These are phyloP conservation scores for Picathartes gymnocephalus DNA, from an alignment of 2,113 vertebrate genomes.

Conservation along the genomic window DNA sequence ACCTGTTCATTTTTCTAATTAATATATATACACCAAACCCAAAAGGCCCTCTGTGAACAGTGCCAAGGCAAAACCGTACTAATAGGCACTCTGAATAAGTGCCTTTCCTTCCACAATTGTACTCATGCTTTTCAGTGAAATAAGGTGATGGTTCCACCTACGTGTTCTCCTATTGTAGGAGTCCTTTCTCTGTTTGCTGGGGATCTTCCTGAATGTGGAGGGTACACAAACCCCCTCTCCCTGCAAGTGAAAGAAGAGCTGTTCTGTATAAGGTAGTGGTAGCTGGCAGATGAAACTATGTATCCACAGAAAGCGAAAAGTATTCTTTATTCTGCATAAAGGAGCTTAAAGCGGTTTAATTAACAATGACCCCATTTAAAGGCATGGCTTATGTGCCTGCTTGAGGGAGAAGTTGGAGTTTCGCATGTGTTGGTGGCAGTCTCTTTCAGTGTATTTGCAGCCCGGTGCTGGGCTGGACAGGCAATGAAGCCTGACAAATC, in stretches of 20 bases:
- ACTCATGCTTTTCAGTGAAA: neutral
- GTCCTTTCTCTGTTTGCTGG: neutral
- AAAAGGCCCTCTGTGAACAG: neutral
- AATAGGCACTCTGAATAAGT: neutral
- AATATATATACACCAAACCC: neutral
- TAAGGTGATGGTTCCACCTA: neutral
- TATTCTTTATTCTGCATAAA: neutral
- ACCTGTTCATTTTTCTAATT: constrained; percentile 25
- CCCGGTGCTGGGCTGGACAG: neutral
- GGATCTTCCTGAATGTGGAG: neutral
- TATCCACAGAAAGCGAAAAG: neutral
- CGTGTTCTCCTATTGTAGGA: neutral
- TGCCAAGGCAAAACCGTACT: neutral
- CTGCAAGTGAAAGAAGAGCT: neutral
- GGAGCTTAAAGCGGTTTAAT: constrained; percentile 25
- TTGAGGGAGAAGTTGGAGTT: neutral
- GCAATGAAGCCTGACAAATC: constrained; percentile 17
- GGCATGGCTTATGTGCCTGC: neutral
- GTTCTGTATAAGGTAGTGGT: neutral
- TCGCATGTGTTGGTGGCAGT: neutral
- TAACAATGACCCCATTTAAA: constrained; percentile 25
- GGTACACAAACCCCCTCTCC: neutral
- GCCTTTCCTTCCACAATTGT: neutral
- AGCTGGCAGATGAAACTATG: neutral
- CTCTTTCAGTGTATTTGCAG: neutral